Conservation (phyloP, 2,888 invertebrate genomes). For the Unio pictorum region DNA sequence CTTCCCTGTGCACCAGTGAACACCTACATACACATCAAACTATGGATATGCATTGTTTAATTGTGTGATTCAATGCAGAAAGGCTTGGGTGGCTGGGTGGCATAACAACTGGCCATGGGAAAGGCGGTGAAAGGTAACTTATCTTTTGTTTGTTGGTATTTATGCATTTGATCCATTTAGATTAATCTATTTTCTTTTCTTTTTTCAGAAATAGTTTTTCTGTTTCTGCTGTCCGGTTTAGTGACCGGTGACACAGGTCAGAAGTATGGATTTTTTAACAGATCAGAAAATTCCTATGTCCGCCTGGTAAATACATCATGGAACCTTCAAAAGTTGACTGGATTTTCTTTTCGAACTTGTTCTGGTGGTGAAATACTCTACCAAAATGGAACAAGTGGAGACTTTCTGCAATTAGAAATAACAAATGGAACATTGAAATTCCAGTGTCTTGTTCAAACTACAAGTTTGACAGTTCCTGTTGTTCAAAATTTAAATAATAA, state of each 20-base stretch:
- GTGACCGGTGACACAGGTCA: conserved; percentile 10
- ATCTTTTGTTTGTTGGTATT: no score
- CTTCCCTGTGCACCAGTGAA: no score
- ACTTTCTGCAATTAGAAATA: conserved; percentile 33
- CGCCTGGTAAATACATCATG: conserved; percentile 24
- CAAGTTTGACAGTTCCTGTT: conserved; percentile 14
- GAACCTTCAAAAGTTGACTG: conserved; percentile 25
- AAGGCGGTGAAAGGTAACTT: no score
- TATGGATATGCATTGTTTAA: no score
- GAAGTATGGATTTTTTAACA: conserved; percentile 34
- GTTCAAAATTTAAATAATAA: conserved; percentile 36
- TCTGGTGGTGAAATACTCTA: conserved; percentile 39
- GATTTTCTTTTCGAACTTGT: conserved; percentile 46
- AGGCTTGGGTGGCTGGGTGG: no score
- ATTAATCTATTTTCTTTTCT: conserved; percentile 12
- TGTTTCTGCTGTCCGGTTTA: conserved; percentile 3
- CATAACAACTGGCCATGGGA: no score
- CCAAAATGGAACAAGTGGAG: conserved; percentile 34
- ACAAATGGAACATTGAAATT: conserved; percentile 36
- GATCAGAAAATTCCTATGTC: conserved; percentile 32
- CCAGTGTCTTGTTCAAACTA: conserved; percentile 25
- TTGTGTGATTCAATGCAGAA: no score
- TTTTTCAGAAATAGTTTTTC: conserved; percentile 28
- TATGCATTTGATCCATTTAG: not conserved
- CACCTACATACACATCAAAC: no score